Conservation (phyloP, 2,888 invertebrate species). For the Drosophila borborema region DNA sequence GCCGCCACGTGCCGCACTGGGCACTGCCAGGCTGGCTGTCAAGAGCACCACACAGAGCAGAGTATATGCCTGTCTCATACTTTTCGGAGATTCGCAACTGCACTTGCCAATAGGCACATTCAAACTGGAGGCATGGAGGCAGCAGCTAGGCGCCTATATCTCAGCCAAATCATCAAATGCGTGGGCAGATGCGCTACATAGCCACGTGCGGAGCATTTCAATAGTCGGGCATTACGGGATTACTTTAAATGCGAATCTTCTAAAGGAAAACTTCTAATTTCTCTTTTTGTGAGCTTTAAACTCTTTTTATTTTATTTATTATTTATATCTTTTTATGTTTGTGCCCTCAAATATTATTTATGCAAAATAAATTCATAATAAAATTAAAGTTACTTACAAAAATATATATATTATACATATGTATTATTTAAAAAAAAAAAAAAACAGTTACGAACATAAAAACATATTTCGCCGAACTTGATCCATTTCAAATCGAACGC, state of each 20-base stretch:
- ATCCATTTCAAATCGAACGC: conserved; percentile 3
- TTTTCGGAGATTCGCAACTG: conserved; percentile 43
- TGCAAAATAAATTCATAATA: too few species aligned
- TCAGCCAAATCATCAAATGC: conserved; percentile 50
- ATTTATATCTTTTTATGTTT: too few species aligned
- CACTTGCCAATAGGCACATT: conserved; percentile 50
- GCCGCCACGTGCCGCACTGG: conserved; percentile 75
- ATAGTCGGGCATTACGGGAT: neutral
- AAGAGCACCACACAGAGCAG: conserved; percentile 49
- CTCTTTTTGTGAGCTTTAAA: too few species aligned
- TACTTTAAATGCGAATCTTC: too few species aligned
- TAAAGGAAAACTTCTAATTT: too few species aligned
- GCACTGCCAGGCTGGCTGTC: conserved; percentile 40
- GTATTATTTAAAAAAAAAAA: neutral
- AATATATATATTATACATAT: too few species aligned
- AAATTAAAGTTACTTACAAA: too few species aligned
- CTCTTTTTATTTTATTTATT: too few species aligned
- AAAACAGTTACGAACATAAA: neutral
- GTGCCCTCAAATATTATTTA: too few species aligned
- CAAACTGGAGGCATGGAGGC: conserved; percentile 54
- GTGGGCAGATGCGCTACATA: conserved; percentile 52
- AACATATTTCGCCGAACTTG: neutral
- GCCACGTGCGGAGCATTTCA: conserved; percentile 13
- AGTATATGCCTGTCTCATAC: conserved; percentile 52
- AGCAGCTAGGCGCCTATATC: conserved; percentile 61